Percentiles rank a stretch among this genome's conserved stretches.
Evolutionary conservation across 2,113 vertebrate species (phyloP).

Genomic region (Tinamus guttatus): DNA sequence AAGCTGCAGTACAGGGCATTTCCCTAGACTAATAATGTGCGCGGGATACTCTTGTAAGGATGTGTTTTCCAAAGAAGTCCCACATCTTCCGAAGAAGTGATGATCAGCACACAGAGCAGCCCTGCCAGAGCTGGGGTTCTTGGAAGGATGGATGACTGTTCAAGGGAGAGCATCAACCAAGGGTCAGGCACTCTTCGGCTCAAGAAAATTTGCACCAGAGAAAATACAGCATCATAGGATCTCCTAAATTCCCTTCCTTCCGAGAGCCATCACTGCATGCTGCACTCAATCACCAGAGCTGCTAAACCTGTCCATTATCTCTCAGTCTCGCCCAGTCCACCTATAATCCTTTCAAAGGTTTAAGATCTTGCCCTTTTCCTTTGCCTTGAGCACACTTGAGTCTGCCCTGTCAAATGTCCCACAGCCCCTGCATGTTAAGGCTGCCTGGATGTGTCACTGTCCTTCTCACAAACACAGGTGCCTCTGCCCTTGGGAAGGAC

Average conservation of each 20-base stretch:
- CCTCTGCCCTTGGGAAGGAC: background rate
- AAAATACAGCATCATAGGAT: background rate
- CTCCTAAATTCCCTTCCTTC: background rate
- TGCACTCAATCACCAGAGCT: background rate
- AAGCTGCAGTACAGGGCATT: background rate
- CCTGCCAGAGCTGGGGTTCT: background rate
- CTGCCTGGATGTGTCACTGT: rapidly evolving
- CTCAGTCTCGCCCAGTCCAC: background rate
- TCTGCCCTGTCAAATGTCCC: background rate
- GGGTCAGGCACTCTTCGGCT: background rate
- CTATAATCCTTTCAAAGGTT: background rate
- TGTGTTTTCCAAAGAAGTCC: background rate
- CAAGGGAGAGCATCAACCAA: background rate
- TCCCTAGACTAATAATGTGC: background rate
- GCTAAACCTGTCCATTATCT: background rate
- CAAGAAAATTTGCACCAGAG: background rate
- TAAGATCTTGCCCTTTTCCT: background rate
- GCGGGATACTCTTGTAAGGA: background rate
- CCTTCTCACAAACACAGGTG: background rate
- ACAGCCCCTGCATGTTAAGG: background rate
- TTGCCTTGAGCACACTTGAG: background rate
- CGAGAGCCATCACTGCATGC: background rate
- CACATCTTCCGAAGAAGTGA: background rate
- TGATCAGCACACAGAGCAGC: background rate
- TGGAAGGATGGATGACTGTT: background rate